Evolutionary conservation across 2,888 invertebrate species (phyloP).

Genomic region (Drosophila flavopinicola): DNA sequence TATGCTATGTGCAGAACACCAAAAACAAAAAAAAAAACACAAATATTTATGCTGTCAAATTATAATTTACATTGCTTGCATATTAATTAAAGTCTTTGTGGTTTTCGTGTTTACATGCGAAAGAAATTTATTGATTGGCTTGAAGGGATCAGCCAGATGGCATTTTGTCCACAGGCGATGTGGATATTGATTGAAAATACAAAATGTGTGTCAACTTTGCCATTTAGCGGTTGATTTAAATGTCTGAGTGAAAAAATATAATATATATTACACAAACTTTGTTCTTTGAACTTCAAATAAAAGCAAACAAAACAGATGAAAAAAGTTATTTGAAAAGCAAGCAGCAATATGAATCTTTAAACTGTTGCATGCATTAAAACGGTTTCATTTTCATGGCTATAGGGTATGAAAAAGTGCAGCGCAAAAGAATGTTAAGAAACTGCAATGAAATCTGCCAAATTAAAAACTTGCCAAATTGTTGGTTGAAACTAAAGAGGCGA

Average conservation of each 20-base stretch:
- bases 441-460: constrained; percentile 20
- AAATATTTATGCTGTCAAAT: neutral
- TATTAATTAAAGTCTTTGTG: neutral
- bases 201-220: neutral
- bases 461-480: constrained; percentile 60
- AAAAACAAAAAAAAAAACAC: too few species aligned
- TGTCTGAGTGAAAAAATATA: neutral
- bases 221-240: neutral
- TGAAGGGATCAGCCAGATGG: neutral
- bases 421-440: constrained; percentile 12
- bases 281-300: too few species aligned
- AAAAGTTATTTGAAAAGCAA: too few species aligned
- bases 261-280: too few species aligned
- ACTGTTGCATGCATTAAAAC: too few species aligned
- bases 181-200: neutral
- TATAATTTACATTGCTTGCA: neutral
- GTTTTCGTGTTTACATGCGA: neutral
- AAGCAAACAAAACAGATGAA: too few species aligned
- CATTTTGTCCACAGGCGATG: neutral
- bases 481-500: constrained; percentile 61
- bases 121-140: neutral
- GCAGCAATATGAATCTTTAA: too few species aligned
- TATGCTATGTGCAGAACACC: too few species aligned
- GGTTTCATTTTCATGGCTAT: neutral
- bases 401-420: too few species aligned